Conservation (phyloP, 2,888 invertebrate genomes). For the Hoplodrina blanda region DNA sequence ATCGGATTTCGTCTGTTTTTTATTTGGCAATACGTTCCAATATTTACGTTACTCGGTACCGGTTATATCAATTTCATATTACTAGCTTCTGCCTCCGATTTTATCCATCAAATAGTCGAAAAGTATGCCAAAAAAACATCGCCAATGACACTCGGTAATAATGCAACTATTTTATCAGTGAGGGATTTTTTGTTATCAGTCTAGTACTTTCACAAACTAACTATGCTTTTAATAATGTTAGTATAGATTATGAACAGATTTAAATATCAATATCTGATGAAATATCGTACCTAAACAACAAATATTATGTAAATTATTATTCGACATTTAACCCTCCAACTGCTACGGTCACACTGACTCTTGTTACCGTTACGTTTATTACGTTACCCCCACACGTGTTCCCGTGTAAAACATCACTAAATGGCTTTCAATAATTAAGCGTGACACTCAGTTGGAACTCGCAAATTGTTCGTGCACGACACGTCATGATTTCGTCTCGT, state of each 20-base stretch:
- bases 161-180: too few species aligned
- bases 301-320: too few species aligned
- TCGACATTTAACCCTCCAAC: background rate
- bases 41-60: slow-evolving; percentile 12
- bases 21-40: slow-evolving; percentile 10
- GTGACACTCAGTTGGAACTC: slow-evolving; percentile 49
- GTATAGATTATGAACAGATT: slow-evolving; percentile 3
- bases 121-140: too few species aligned
- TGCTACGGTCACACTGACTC: background rate
- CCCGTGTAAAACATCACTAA: slow-evolving; percentile 58
- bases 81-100: too few species aligned
- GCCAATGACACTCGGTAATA: too few species aligned
- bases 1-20: slow-evolving; percentile 8
- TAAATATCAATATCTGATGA: background rate
- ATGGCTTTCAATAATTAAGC: slow-evolving; percentile 64
- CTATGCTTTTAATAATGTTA: too few species aligned
- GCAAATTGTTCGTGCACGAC: slow-evolving; percentile 65
- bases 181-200: too few species aligned
- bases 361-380: slow-evolving; percentile 2
- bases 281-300: slow-evolving; percentile 10
- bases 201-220: too few species aligned
- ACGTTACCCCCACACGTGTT: slow-evolving; percentile 33
- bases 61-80: slow-evolving; percentile 1
- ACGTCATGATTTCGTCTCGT: slow-evolving; percentile 79
- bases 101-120: too few species aligned